These are phyloP conservation scores for Sarcophaga bullata DNA, from an alignment of 1,140 invertebrate genomes.

Conservation along the genomic window DNA sequence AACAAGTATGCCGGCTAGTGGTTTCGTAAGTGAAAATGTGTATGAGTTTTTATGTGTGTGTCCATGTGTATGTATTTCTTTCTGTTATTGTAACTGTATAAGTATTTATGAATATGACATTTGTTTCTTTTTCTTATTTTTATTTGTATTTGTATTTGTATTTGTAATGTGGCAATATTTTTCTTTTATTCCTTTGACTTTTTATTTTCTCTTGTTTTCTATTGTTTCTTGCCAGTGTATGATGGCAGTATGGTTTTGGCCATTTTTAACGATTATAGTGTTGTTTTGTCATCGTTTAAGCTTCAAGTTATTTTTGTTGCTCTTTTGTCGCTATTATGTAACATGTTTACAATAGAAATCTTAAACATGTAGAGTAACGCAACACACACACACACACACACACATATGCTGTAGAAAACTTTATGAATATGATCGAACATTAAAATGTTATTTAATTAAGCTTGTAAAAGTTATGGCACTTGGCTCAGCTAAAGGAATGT, in stretches of 20 bases:
- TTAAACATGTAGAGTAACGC: too few relatives aligned
- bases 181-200: slow-evolving; percentile 5
- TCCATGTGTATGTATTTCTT: background rate
- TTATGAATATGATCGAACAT: slow-evolving; percentile 40
- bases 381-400: too few relatives aligned
- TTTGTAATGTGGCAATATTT: slow-evolving; percentile 1
- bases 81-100: background rate
- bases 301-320: slow-evolving; percentile 15
- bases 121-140: too few relatives aligned
- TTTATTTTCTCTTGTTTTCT: background rate
- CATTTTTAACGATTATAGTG: slow-evolving; percentile 36
- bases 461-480: slow-evolving; percentile 21
- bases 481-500: background rate
- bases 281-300: slow-evolving; percentile 31
- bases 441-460: slow-evolving; percentile 40
- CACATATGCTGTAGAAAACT: background rate
- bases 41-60: background rate
- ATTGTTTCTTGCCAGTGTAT: background rate
- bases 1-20: background rate
- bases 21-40: background rate
- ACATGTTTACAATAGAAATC: background rate
- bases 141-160: background rate
- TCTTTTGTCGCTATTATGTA: background rate
- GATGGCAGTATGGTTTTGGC: background rate
- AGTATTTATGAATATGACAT: background rate